Conservation (phyloP, 1,140 invertebrate genomes). For the Bicyclus anynana region DNA sequence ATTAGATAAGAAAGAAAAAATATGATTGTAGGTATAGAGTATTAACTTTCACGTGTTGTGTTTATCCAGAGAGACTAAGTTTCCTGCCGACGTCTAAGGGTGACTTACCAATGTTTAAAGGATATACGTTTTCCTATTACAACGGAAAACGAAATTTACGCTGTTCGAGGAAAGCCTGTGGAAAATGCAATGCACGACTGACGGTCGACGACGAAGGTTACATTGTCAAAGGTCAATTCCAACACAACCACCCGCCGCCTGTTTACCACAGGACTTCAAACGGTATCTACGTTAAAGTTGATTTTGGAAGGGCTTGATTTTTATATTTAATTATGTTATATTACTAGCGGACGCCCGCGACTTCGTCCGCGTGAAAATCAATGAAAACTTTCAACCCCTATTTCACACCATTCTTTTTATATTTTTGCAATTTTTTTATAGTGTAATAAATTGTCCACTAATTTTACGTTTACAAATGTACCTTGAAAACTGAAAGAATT, state of each 20-base stretch:
- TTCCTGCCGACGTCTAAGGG: slow-evolving; percentile 3
- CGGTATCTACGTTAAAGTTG: slow-evolving; percentile 6
- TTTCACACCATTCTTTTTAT: no score
- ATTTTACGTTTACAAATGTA: no score
- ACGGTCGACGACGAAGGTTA: not conserved
- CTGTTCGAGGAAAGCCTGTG: not conserved
- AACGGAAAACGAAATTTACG: slow-evolving; percentile 1
- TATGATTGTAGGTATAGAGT: no score
- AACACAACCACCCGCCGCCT: slow-evolving; percentile 3
- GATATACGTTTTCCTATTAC: slow-evolving; percentile 11
- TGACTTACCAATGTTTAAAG: slow-evolving; percentile 4
- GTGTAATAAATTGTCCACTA: no score
- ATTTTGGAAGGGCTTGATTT: not conserved
- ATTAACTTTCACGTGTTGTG: no score
- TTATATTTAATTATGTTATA: no score
- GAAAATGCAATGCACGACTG: slow-evolving; percentile 5
- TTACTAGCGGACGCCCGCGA: no score
- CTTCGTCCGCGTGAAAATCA: no score
- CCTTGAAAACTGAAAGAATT: no score
- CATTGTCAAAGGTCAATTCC: not conserved
- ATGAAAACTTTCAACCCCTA: no score
- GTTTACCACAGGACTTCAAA: not conserved
- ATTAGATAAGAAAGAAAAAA: no score
- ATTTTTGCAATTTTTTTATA: no score
- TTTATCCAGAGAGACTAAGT: slow-evolving; percentile 4